Evolutionary conservation across 2,888 invertebrate species (phyloP).

Genomic region (Spisula solida): DNA sequence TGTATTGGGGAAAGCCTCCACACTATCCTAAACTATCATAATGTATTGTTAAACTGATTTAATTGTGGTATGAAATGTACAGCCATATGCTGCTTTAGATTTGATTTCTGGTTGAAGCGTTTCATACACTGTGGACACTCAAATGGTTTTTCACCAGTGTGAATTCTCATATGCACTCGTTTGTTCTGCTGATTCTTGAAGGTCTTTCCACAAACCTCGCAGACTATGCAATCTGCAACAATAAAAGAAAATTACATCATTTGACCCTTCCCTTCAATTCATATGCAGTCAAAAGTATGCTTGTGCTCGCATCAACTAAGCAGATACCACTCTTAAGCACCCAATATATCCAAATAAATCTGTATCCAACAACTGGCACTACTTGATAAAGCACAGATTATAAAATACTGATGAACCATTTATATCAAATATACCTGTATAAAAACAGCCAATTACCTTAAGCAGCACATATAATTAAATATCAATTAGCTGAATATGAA

Average conservation of each 20-base stretch:
- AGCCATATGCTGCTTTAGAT: slow-evolving; percentile 38
- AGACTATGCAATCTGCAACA: slow-evolving; percentile 26
- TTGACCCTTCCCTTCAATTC: background rate
- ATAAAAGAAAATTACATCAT: background rate
- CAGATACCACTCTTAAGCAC: too few species aligned
- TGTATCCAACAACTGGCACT: too few species aligned
- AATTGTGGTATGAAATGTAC: background rate
- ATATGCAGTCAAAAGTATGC: too few species aligned
- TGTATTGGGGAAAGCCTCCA: too few species aligned
- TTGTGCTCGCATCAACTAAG: too few species aligned
- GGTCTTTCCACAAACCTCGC: slow-evolving; percentile 24
- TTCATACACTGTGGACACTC: slow-evolving; percentile 26
- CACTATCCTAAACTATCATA: background rate
- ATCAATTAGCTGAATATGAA: too few species aligned
- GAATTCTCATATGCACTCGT: slow-evolving; percentile 40
- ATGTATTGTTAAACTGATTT: background rate
- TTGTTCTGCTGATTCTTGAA: slow-evolving; percentile 34
- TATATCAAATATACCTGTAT: too few species aligned
- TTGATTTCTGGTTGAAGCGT: slow-evolving; percentile 44
- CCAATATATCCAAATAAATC: too few species aligned
- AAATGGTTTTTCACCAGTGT: slow-evolving; percentile 45
- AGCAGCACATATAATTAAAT: too few species aligned
- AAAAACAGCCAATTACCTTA: too few species aligned
- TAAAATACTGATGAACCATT: too few species aligned
- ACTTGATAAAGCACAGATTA: too few species aligned